phyloP scores from a whole-genome alignment of 2,888 invertebrate genomes.

The Scaptomyza caliginosa region DNA sequence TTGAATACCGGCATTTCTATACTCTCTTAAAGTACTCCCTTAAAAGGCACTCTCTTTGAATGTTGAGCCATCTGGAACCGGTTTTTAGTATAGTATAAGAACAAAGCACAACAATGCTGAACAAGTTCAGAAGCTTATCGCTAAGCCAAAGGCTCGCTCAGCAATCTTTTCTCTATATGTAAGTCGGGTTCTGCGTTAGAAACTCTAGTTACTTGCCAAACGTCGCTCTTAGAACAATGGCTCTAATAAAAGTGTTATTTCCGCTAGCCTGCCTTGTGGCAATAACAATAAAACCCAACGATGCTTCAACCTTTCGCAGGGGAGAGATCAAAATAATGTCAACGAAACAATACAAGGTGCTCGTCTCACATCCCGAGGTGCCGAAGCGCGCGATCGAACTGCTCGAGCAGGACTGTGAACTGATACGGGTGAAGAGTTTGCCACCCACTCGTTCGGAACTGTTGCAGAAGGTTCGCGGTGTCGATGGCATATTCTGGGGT shows the following conservation, averaged over 20 bases:
- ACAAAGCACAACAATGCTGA: conserved; percentile 42
- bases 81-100: conserved; percentile 8
- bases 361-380: conserved; percentile 89
- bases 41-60: not conserved
- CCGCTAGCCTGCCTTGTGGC: conserved; percentile 15
- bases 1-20: not conserved
- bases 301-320: conserved; percentile 52
- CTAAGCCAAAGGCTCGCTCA: conserved; percentile 1
- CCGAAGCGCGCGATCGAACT: conserved; percentile 88
- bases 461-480: conserved; percentile 79
- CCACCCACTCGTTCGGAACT: conserved; percentile 79
- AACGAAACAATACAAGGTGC: conserved; percentile 85
- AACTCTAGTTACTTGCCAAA: conserved; percentile 44
- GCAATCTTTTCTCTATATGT: conserved; percentile 14
- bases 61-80: conserved; percentile 14
- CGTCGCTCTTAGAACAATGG: conserved; percentile 32
- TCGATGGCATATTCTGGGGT: conserved; percentile 82
- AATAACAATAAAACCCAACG: conserved; percentile 31
- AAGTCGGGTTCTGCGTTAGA: conserved; percentile 53
- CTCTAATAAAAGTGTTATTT: conserved; percentile 1
- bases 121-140: conserved; percentile 67
- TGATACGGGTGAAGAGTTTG: conserved; percentile 73
- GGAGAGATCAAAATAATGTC: conserved; percentile 63
- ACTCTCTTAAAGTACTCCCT: conserved; percentile 1
- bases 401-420: conserved; percentile 85